Conservation (phyloP, 2,888 invertebrate species). For the Acrobasis repandana region DNA sequence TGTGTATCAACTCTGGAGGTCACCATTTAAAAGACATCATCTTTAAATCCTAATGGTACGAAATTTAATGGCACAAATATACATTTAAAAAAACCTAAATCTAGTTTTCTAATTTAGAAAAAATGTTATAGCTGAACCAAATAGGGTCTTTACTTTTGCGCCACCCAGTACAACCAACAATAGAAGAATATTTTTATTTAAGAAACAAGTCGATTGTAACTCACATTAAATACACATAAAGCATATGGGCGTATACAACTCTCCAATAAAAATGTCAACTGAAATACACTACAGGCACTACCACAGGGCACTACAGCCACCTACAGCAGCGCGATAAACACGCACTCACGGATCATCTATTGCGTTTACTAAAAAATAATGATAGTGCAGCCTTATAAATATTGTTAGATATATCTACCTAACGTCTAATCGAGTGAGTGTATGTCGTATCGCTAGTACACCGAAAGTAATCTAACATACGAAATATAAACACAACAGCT, state of each 20-base stretch:
- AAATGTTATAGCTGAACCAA: too few species aligned
- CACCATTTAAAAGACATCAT: too few species aligned
- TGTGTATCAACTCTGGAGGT: too few species aligned
- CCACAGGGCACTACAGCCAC: too few species aligned
- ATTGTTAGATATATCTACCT: constrained; percentile 32
- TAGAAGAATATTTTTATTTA: background rate
- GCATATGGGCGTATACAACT: background rate
- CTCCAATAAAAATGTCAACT: background rate
- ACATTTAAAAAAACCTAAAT: too few species aligned
- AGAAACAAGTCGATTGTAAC: background rate
- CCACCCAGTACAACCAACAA: too few species aligned
- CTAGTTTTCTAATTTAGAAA: too few species aligned
- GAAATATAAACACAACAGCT: constrained; percentile 12
- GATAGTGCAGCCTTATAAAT: constrained; percentile 52
- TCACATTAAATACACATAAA: constrained; percentile 13
- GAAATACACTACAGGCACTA: background rate
- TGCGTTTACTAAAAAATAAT: constrained; percentile 43
- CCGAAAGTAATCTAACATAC: background rate
- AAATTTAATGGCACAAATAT: too few species aligned
- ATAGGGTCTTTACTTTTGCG: too few species aligned
- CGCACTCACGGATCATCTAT: constrained; percentile 16
- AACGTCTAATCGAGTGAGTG: constrained; percentile 39
- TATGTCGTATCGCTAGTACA: constrained; percentile 6
- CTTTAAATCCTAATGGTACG: too few species aligned
- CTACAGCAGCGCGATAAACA: constrained; percentile 9